Evolutionary conservation across 2,797 vertebrate genomes (phyloP).

Genomic region (Amphiprion clarkii): DNA sequence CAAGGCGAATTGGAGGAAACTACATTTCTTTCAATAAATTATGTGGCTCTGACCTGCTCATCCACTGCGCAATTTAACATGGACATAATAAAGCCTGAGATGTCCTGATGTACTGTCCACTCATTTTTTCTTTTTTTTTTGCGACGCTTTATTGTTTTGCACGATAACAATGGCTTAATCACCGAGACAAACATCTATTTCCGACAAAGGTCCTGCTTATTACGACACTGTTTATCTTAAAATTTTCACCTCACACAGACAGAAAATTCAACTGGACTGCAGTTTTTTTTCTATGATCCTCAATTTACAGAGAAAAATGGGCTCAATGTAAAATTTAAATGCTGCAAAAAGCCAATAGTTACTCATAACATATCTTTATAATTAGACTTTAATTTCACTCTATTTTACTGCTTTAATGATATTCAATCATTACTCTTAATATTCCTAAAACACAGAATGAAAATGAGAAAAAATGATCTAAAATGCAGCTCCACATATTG

Average conservation of each 20-base stretch:
- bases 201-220: constrained; percentile 55
- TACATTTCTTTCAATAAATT: constrained; percentile 81
- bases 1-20: constrained; percentile 80
- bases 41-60: constrained; percentile 75
- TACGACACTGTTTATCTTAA: constrained; percentile 60
- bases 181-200: constrained; percentile 60
- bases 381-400: not conserved
- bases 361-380: constrained; percentile 1
- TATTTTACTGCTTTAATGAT: not conserved
- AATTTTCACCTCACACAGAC: constrained; percentile 61
- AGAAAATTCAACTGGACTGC: constrained; percentile 50
- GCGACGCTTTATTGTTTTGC: constrained; percentile 65
- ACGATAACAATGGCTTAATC: constrained; percentile 72
- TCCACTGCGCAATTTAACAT: constrained; percentile 75
- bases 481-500: not conserved
- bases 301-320: constrained; percentile 21
- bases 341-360: constrained; percentile 9
- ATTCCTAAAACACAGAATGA: not conserved
- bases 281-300: constrained; percentile 41
- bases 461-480: not conserved
- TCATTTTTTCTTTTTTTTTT: constrained; percentile 61
- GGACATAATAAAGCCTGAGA: constrained; percentile 70
- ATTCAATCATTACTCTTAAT: constrained; percentile 12
- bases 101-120: constrained; percentile 63
- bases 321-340: constrained; percentile 33